phyloP scores from a whole-genome alignment of 1,140 invertebrate species.

The Ptiloglossa arizonensis region DNA sequence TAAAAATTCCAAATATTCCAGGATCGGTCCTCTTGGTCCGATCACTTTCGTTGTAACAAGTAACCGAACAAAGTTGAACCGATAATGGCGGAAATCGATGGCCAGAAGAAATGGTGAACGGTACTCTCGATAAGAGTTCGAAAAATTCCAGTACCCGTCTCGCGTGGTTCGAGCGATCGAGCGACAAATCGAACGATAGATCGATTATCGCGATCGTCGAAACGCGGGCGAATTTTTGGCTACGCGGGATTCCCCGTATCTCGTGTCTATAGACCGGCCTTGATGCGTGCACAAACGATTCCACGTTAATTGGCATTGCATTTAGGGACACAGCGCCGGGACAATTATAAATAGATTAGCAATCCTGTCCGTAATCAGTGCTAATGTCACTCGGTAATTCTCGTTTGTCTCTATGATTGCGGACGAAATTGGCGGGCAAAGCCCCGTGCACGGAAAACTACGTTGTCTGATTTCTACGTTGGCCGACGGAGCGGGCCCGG shows the following conservation, averaged over 20 bases:
- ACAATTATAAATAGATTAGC: slow-evolving; percentile 75
- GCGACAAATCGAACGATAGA: background rate
- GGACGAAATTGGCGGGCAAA: slow-evolving; percentile 21
- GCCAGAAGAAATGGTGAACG: too few relatives aligned
- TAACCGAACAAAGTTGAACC: too few relatives aligned
- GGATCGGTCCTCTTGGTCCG: too few relatives aligned
- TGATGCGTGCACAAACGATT: slow-evolving; percentile 55
- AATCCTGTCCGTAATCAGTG: slow-evolving; percentile 47
- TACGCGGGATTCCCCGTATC: background rate
- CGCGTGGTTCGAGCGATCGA: background rate
- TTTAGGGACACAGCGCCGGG: slow-evolving; percentile 45
- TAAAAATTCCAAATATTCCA: too few relatives aligned
- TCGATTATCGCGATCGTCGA: background rate
- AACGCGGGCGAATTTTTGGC: slow-evolving; percentile 4
- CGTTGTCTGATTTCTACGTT: slow-evolving; percentile 8
- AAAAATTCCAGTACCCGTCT: too few relatives aligned
- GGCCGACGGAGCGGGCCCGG: background rate
- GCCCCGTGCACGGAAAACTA: slow-evolving; percentile 20
- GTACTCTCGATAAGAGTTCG: too few relatives aligned
- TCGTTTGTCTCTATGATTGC: slow-evolving; percentile 45
- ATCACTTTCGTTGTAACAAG: too few relatives aligned
- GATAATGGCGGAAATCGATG: too few relatives aligned
- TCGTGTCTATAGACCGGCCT: slow-evolving; percentile 2
- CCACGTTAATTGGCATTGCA: slow-evolving; percentile 65
- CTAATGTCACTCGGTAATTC: slow-evolving; percentile 55